phyloP scores from a whole-genome alignment of 2,888 invertebrate species.

The Melinopterus prodromus region DNA sequence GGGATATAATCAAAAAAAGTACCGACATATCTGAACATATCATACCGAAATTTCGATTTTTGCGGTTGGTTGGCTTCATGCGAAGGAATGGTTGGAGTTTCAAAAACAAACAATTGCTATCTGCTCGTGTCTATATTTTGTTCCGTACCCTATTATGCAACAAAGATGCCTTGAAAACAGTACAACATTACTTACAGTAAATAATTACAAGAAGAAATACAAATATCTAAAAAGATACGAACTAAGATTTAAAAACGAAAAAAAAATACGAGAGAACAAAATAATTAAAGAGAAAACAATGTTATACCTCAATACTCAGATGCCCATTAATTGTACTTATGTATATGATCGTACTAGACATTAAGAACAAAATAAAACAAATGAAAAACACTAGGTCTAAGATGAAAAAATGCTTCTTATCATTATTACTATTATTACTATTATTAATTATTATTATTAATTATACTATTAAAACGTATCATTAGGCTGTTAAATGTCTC shows the following conservation, averaged over 20 bases:
- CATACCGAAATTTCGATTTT: not conserved
- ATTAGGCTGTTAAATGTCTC: conserved; percentile 4
- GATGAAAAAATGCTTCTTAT: conserved; percentile 36
- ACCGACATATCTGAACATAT: conserved; percentile 13
- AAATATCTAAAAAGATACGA: not conserved
- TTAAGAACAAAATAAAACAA: conserved; percentile 46
- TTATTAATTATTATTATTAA: conserved; percentile 10
- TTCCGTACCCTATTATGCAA: conserved; percentile 39
- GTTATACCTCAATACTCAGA: conserved; percentile 62
- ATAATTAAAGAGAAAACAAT: conserved; percentile 48
- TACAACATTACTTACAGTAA: conserved; percentile 60
- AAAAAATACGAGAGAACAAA: conserved; percentile 53
- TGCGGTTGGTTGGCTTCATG: not conserved
- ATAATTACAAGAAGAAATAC: conserved; percentile 41
- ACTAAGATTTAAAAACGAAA: conserved; percentile 27
- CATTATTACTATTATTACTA: conserved; percentile 23
- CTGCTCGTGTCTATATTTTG: conserved; percentile 38
- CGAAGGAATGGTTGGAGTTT: not conserved
- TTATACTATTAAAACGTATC: not conserved
- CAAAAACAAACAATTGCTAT: not conserved
- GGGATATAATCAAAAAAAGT: conserved; percentile 12
- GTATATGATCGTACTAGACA: conserved; percentile 60
- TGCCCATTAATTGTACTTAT: conserved; percentile 62
- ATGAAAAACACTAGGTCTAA: conserved; percentile 55
- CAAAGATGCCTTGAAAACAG: conserved; percentile 60